A percentile compares a stretch with the other conserved stretches of the same genome.
Evolutionary conservation across 2,113 vertebrate genomes (phyloP).

Genomic region (Embiotoca jacksoni): DNA sequence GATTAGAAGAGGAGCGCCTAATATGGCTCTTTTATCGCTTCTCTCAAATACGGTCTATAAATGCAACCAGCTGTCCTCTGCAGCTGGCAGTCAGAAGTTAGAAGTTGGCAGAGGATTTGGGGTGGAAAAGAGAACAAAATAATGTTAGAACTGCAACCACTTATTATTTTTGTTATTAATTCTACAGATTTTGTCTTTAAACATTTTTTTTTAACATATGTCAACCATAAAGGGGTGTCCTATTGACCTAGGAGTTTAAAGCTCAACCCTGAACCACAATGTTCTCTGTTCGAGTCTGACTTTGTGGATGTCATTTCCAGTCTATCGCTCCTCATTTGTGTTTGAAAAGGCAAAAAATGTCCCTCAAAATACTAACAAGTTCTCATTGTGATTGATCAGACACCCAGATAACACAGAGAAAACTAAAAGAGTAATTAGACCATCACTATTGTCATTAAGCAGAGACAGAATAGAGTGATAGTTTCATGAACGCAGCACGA

Average conservation of each 20-base stretch:
- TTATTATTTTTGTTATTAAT: not conserved
- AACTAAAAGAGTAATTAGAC: too few relatives aligned
- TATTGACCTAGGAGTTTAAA: not conserved
- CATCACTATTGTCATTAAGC: too few relatives aligned
- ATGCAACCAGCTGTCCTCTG: constrained; percentile 55
- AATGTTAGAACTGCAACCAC: not conserved
- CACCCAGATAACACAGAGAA: not conserved
- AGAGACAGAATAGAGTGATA: too few relatives aligned
- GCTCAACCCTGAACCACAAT: not conserved
- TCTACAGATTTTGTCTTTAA: not conserved
- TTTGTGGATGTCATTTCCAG: not conserved
- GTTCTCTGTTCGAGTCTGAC: not conserved
- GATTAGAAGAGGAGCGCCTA: constrained; percentile 77
- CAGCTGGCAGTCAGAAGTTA: constrained; percentile 23
- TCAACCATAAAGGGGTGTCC: not conserved
- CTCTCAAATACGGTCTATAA: constrained; percentile 72
- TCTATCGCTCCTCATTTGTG: not conserved
- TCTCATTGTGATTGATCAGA: not conserved
- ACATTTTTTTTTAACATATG: not conserved
- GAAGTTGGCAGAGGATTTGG: constrained; percentile 24
- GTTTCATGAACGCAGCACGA: too few relatives aligned
- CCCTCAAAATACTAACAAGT: not conserved
- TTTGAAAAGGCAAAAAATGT: not conserved
- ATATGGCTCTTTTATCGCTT: constrained; percentile 76
- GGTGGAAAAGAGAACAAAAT: constrained; percentile 4